Conservation (phyloP, 2,797 vertebrate genomes). For the Rhyacichthys aspro region DNA sequence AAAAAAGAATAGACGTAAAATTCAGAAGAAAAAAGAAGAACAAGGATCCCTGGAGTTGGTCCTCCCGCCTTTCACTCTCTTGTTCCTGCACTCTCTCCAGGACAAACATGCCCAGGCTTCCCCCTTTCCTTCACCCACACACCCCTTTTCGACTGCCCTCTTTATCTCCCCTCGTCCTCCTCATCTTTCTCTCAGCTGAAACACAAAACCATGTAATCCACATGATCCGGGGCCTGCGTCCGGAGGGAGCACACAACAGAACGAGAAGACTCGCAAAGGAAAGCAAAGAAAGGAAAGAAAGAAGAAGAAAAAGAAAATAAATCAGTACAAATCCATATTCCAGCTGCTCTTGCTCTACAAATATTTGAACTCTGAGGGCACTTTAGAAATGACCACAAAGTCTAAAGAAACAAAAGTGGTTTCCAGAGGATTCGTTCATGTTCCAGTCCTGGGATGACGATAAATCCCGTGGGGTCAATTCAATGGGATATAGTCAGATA, state of each 20-base stretch:
- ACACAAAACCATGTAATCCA: constrained; percentile 76
- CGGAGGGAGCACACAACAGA: constrained; percentile 37
- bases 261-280: background rate
- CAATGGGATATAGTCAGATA: background rate
- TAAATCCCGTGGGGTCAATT: background rate
- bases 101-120: constrained; percentile 32
- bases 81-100: constrained; percentile 27
- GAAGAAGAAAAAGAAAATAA: constrained; percentile 1
- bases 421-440: background rate
- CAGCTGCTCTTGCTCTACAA: constrained; percentile 1
- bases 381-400: background rate
- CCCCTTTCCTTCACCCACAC: background rate
- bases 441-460: constrained; percentile 1
- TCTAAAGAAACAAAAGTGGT: constrained; percentile 2
- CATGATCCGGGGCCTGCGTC: constrained; percentile 50
- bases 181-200: constrained; percentile 62
- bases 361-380: constrained; percentile 1
- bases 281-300: constrained; percentile 6
- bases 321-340: background rate
- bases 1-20: constrained; percentile 41
- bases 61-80: constrained; percentile 11
- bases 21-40: constrained; percentile 49
- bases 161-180: constrained; percentile 62
- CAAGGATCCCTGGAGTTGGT: constrained; percentile 54
- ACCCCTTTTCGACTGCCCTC: constrained; percentile 43